Conservation (phyloP, 2,113 vertebrate genomes). For the Promerops cafer region DNA sequence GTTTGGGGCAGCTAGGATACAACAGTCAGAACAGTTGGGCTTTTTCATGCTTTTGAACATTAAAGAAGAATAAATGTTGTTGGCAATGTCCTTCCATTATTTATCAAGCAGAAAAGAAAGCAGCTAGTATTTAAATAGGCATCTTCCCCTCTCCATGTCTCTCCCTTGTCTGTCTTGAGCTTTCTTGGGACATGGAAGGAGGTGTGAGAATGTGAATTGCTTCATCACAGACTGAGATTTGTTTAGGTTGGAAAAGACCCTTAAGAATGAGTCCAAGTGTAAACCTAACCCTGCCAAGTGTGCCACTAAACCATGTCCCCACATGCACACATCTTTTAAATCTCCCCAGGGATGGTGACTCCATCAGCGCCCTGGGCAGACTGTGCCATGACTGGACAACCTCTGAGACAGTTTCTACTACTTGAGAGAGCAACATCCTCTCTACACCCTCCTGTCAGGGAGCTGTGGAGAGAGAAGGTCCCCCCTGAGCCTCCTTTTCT, state of each 20-base stretch:
- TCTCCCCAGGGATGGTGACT: too few species aligned
- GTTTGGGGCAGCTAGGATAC: background rate
- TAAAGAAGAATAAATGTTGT: background rate
- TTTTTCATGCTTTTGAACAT: background rate
- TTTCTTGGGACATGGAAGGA: background rate
- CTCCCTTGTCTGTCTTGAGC: background rate
- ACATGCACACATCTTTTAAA: background rate
- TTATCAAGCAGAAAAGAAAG: background rate
- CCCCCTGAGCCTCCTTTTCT: background rate
- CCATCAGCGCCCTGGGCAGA: background rate
- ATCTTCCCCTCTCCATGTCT: background rate
- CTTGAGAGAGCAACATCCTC: background rate
- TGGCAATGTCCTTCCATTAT: background rate
- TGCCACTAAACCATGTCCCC: background rate
- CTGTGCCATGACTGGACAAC: background rate
- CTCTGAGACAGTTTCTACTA: background rate
- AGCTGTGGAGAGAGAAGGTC: background rate
- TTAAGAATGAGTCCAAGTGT: background rate
- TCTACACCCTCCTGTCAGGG: background rate
- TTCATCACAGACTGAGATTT: background rate
- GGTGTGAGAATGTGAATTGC: background rate
- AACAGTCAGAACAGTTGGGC: background rate
- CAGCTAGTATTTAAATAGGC: background rate
- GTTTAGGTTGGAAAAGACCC: background rate
- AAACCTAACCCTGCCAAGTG: background rate